Evolutionary conservation across 1,140 invertebrate genomes (phyloP).

Genomic region (Drosophila persimilis): DNA sequence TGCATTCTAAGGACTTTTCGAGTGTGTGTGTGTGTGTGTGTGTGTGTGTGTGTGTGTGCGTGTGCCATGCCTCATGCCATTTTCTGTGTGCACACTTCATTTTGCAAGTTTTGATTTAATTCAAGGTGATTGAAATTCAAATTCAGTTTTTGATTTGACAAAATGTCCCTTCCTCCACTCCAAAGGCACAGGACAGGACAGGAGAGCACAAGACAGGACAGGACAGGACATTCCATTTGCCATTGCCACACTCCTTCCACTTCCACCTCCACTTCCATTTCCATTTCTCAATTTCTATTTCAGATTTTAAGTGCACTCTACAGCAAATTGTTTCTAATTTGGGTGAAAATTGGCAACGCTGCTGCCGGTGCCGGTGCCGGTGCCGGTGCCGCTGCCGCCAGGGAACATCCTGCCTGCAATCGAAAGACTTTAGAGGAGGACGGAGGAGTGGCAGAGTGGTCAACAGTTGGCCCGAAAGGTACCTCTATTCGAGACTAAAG

Average conservation of each 20-base stretch:
- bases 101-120: slow-evolving; percentile 77
- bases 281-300: background rate
- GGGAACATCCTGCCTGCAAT: background rate
- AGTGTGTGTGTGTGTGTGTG: no score
- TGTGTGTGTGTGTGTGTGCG: slow-evolving; percentile 4
- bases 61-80: background rate
- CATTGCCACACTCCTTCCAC: no score
- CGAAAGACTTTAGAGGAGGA: slow-evolving; percentile 2
- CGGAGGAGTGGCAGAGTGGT: background rate
- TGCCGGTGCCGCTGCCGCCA: background rate
- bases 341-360: slow-evolving; percentile 56
- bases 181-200: no score
- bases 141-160: slow-evolving; percentile 72
- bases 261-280: slow-evolving; percentile 17
- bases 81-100: slow-evolving; percentile 47
- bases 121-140: slow-evolving; percentile 75
- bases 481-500: slow-evolving; percentile 3
- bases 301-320: slow-evolving; percentile 55
- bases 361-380: background rate
- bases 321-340: slow-evolving; percentile 67
- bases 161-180: slow-evolving; percentile 29
- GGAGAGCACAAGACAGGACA: no score
- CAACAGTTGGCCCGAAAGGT: slow-evolving; percentile 4
- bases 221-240: no score
- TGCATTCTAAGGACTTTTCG: slow-evolving; percentile 13